A percentile compares a stretch with the other conserved stretches of the same genome.
Conservation (phyloP, 1,140 invertebrate genomes). For the Drosophila persimilis region DNA sequence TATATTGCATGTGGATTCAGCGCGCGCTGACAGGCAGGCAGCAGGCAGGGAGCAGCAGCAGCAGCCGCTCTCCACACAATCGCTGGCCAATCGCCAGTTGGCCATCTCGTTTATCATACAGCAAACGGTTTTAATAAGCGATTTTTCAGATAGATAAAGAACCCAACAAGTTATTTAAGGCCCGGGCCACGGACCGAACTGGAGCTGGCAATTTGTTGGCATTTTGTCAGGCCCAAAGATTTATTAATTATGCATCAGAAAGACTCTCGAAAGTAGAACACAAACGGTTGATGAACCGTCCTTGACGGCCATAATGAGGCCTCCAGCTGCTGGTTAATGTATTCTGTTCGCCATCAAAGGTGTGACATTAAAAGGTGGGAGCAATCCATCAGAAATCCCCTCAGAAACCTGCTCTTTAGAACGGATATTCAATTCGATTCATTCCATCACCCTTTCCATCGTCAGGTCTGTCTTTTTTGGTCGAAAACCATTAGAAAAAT, state of each 20-base stretch:
- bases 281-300: constrained; percentile 47
- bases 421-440: too few relatives aligned
- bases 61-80: too few relatives aligned
- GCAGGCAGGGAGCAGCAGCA: too few relatives aligned
- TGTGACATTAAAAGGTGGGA: not conserved
- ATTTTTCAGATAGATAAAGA: constrained; percentile 67
- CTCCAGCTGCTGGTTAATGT: not conserved
- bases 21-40: not conserved
- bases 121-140: constrained; percentile 75
- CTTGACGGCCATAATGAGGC: constrained; percentile 23
- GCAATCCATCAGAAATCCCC: not conserved
- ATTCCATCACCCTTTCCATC: too few relatives aligned
- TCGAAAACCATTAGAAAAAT: not conserved
- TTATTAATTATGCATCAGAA: constrained; percentile 70
- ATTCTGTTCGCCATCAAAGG: not conserved
- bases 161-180: constrained; percentile 75
- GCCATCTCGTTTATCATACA: constrained; percentile 74
- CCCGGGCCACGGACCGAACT: not conserved
- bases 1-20: constrained; percentile 53
- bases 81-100: constrained; percentile 63
- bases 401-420: too few relatives aligned
- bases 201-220: constrained; percentile 68
- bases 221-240: constrained; percentile 64
- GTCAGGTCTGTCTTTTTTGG: too few relatives aligned
- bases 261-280: constrained; percentile 37